Percentiles rank a stretch among this genome's conserved stretches.
Evolutionary conservation across 1,140 invertebrate genomes (phyloP).

Genomic region (Formica selysi): DNA sequence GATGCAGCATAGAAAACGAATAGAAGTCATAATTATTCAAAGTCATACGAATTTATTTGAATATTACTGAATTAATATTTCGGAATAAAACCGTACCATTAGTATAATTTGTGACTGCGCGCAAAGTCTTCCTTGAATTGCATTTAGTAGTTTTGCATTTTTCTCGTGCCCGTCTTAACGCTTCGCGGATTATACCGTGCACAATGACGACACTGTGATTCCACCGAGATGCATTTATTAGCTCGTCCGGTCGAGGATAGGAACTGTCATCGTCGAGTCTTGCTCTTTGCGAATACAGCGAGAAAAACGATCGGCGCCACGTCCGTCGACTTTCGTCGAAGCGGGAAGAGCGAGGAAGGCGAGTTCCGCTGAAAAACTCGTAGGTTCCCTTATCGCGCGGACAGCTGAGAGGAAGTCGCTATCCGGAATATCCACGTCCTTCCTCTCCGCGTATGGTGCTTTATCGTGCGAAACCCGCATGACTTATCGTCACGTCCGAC

Average conservation of each 20-base stretch:
- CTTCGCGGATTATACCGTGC: background rate
- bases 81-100: background rate
- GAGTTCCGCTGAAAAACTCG: conserved; percentile 67
- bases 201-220: conserved; percentile 27
- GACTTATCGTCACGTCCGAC: conserved; percentile 54
- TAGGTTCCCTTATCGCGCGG: conserved; percentile 75
- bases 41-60: background rate
- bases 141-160: background rate
- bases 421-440: conserved; percentile 72
- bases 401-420: conserved; percentile 77
- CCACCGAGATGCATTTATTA: conserved; percentile 34
- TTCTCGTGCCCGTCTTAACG: background rate
- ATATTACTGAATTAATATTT: background rate
- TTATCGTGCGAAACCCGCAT: conserved; percentile 60
- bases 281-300: conserved; percentile 32
- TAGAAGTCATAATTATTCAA: background rate
- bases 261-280: conserved; percentile 56
- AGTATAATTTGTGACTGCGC: background rate
- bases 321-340: conserved; percentile 72
- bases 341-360: conserved; percentile 68
- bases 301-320: conserved; percentile 62
- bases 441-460: conserved; percentile 25
- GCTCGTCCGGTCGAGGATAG: background rate
- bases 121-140: background rate
- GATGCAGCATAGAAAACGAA: background rate